A percentile compares a stretch with the other conserved stretches of the same genome.
Evolutionary conservation across 2,888 invertebrate genomes (phyloP).

Genomic region (Aradus depressus): DNA sequence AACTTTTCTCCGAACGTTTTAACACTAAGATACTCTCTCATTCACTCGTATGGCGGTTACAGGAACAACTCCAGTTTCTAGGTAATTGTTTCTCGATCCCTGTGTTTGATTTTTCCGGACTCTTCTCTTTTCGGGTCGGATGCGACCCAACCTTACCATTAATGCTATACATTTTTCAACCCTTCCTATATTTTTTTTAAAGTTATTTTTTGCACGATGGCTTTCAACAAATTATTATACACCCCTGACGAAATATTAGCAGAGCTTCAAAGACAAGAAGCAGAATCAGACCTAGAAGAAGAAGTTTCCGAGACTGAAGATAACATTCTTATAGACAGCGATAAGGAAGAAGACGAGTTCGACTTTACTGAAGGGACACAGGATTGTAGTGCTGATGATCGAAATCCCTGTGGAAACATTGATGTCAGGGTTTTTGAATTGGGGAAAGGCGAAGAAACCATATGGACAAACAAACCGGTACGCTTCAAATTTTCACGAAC

Average conservation of each 20-base stretch:
- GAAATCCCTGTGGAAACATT: not conserved
- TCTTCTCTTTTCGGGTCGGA: no score
- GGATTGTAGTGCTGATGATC: not conserved
- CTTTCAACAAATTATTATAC: no score
- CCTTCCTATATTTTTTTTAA: no score
- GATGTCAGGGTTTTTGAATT: not conserved
- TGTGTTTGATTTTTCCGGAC: no score
- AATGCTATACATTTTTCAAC: no score
- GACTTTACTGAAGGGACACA: not conserved
- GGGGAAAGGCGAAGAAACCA: not conserved
- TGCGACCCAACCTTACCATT: no score
- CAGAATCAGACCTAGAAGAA: not conserved
- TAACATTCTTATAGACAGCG: not conserved
- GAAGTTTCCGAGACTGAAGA: not conserved
- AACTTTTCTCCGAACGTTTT: no score
- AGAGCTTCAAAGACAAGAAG: conserved; percentile 1
- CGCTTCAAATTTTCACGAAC: not conserved
- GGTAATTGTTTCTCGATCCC: no score
- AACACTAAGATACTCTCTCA: no score
- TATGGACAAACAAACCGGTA: conserved; percentile 3
- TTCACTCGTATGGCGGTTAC: no score
- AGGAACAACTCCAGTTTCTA: no score
- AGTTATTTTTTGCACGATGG: no score
- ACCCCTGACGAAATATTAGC: conserved; percentile 1
- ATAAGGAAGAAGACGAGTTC: not conserved